Base-by-base conservation (phyloP, 2,888 invertebrate species). In the Ectobius pallidus region DNA sequence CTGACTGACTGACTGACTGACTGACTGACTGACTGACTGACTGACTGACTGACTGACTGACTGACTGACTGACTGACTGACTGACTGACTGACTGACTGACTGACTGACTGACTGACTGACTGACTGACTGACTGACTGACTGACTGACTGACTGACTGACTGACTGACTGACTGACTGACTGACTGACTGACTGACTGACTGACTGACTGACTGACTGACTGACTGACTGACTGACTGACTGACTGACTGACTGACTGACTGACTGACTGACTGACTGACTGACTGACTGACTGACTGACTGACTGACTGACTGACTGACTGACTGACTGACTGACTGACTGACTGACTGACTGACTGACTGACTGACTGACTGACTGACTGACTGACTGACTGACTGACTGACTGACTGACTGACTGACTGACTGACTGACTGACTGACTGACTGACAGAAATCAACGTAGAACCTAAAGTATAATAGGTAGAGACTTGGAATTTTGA, bases 91-190 rank as follows among this genome's bases (percentile, higher is more conserved):
- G 52, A 52, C 52, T 18, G 52, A 52, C 18, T 39, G 39, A 39
- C 39, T 39, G 39, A 39, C 39, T 39, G 39, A 39, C 39, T 39
- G 39, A 39, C 39, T 39, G 39, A 39, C 39, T 39, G 39, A 39
- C 39, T 39, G 20, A 22, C 20, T 52, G 55, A 20, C 20, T 52
- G 55, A 20, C 20, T 62, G 62, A 30, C 62, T 25, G 62, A 32
- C 30, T 52, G 52, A 39, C 39, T 39, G 39, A 39, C 39, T 18
- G 52, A 52, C 18, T 52, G 52, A 52, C 52, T 52, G 52, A 52
- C 52, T 18, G 52, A 52, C 18, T 39, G 39, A 39, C 39, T 39
- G 39, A 39, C 39, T 39, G 39, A 39, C 39, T 39, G 39, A 39
- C 39, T 39, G 39, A 39, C 39, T 39, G 39, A 39, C 39, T 39